Conservation (phyloP, 2,797 vertebrate genomes). For the Peromyscus aztecus region DNA sequence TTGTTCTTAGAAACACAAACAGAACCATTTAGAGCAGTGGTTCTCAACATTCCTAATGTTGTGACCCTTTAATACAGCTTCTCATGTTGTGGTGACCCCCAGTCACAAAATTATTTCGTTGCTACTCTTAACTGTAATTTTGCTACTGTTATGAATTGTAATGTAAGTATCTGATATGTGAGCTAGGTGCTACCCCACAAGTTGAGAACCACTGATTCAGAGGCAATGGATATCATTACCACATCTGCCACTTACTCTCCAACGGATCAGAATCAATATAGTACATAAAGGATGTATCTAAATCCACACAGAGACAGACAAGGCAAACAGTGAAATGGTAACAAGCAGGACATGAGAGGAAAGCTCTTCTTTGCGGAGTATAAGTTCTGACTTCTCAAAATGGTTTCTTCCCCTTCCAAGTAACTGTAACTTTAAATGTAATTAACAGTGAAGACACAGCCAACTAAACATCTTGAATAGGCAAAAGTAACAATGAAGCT, state of each 20-base stretch:
- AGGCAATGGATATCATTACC: background rate
- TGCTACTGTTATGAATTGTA: background rate
- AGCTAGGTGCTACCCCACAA: background rate
- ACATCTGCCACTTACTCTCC: background rate
- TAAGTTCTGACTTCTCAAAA: background rate
- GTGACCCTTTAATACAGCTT: background rate
- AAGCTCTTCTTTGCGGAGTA: background rate
- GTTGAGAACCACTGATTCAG: background rate
- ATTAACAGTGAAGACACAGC: background rate
- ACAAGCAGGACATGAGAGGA: background rate
- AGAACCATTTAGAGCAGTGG: background rate
- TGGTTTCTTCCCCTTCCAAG: background rate
- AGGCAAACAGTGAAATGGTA: background rate
- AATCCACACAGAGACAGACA: background rate
- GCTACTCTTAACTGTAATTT: background rate
- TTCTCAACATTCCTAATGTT: background rate
- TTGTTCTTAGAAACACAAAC: background rate
- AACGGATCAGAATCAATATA: conserved; percentile 14
- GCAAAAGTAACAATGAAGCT: conserved; percentile 18
- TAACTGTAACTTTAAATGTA: conserved; percentile 11
- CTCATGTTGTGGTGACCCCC: background rate
- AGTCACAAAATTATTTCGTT: background rate
- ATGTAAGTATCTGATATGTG: background rate
- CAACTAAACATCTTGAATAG: background rate
- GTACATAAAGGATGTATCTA: background rate